Evolutionary conservation across 2,797 vertebrate species (phyloP), one percentile per base, ranked within the genome.

Genomic region (Enoplosus armatus): DNA sequence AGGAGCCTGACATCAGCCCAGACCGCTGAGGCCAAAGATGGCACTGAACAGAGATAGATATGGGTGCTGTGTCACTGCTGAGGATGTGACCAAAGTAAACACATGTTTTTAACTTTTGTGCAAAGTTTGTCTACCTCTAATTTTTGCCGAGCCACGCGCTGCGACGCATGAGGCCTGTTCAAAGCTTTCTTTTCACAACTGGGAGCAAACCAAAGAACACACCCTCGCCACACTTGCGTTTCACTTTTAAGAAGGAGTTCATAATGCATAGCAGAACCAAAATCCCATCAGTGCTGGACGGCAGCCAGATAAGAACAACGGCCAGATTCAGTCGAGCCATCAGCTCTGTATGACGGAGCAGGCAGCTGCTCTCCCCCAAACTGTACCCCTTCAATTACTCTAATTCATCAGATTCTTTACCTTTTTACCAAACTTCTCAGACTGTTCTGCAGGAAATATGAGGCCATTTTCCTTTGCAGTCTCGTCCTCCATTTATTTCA

Each of bases 301-400:
- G 43, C 51, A 2, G 87, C 93, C 94, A 94, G 88, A 70, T 53
- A 54, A 83, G 87, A 91, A 93, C 87, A 89, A 89, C 82, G 76
- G 86, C 80, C 87, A 91, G 87, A 89, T 87, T 92, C 73, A 86
- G 76, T 67, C 7, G 60, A 87, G 88, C 85, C 82, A 85, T 87
- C 45, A 10, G 84, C 71, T 85, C 80, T 82, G 70, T 84, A 69
- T 77, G 86, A 89, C 85, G 82, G 86, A 90, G 72, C 50, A 69
- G 83, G 84, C 89, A 92, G 89, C 88, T 86, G 89, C 85, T 83
- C 54, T 62, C 70, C 84, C 65, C 72, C 61, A 64, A 66, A 82
- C 86, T 79, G 84, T 70, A 89, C 89, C 88, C 86, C 89, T 64
- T 55, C 78, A 80, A 81, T 51, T 39, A 77, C 79, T 71, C 50